Evolutionary conservation across 2,888 invertebrate species (phyloP), one percentile per base, ranked within the genome.

Genomic region (Steinernema carpocapsae): DNA sequence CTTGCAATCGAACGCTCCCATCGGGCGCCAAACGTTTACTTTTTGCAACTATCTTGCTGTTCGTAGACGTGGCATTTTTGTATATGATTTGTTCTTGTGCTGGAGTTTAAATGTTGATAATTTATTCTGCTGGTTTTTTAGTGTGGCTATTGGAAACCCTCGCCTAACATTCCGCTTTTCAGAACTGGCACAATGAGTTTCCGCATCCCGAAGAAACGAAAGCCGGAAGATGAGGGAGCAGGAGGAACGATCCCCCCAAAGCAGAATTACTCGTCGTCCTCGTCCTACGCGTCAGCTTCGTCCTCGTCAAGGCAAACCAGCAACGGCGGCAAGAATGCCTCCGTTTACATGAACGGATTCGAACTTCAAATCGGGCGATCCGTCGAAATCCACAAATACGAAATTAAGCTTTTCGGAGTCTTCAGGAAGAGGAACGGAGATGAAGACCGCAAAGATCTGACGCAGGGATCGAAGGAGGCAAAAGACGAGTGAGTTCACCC

Each of bases 341-440:
- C 24, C 19, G 52, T 52, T 3, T 12, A 22, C 22, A 64, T 64
- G 64, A 64, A 64, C 64, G 64, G 64, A 64, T 64, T 64, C 64
- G 29, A 22, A 1, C 3, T 64, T 6, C 10, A 14, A 14, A 29
- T 64, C 32, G 14, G 14, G 2, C 24, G 29, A n/a, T 10, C 17
- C 4, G 1, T 37, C 29, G n/a, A 7, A 1, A 37, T 64, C 17
- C 17, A n/a, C 17, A 29, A 32, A 3, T 32, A 64, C 37, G 32
- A 64, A 19, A 26, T 64, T 7, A 26, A 17, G 7, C 29, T 64
- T 19, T 4, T 19, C 2, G 32, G 32, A 17, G 26, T 64, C 17
- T 32, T 32, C 64, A 26, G 17, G 12, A 64, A 29, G 17, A 29
- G 29, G 37, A 52, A 52, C 22, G 24, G 22, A 22, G 52, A 12